Percentiles rank a stretch among this genome's conserved stretches.
These are phyloP conservation scores for Megaceryle maxima DNA, from an alignment of 2,113 vertebrate genomes.

Conservation along the genomic window DNA sequence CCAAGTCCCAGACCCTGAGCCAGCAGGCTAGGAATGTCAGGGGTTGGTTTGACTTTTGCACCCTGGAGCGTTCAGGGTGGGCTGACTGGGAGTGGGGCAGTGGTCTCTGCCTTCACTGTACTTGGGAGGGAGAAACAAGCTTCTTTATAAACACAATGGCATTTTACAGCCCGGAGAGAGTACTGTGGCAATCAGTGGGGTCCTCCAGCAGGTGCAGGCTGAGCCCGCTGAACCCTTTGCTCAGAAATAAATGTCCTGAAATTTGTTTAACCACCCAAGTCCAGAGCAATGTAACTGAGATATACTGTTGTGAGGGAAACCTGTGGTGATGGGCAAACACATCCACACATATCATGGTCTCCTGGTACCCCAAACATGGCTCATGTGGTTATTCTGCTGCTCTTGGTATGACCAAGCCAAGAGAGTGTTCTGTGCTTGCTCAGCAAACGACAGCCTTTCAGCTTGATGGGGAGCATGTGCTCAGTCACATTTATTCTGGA, in stretches of 20 bases:
- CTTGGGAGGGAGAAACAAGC: background rate
- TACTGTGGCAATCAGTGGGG: no score
- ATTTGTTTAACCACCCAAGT: background rate
- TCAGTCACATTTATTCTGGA: no score
- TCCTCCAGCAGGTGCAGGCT: background rate
- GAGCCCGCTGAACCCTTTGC: background rate
- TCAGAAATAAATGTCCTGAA: background rate
- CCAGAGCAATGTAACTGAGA: background rate
- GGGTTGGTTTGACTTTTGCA: background rate
- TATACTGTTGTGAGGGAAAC: background rate
- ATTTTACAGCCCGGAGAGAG: background rate
- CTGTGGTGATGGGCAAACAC: background rate
- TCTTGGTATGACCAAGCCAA: no score
- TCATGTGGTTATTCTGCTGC: background rate
- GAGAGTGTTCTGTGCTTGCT: no score
- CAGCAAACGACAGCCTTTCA: no score
- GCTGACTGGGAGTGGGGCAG: background rate
- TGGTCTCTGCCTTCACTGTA: no score
- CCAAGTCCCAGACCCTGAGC: background rate
- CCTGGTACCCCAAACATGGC: background rate
- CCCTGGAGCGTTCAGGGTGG: background rate
- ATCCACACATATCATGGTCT: accelerated
- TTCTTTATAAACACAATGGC: background rate
- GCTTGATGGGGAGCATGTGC: no score
- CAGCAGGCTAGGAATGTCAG: background rate